These are phyloP conservation scores for Nettapus auritus DNA, from an alignment of 2,113 vertebrate genomes.

Conservation along the genomic window DNA sequence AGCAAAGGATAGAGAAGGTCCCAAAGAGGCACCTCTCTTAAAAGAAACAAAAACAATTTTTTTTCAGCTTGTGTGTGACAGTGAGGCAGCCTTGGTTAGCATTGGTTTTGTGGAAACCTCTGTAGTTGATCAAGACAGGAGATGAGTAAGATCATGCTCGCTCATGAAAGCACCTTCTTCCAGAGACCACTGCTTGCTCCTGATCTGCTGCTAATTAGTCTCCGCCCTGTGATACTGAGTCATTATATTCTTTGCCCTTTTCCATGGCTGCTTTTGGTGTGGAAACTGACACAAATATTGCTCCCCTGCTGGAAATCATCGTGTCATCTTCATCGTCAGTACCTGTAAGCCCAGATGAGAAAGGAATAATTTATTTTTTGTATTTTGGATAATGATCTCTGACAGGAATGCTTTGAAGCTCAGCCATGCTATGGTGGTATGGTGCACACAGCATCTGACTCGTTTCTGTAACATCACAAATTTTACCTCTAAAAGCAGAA, in stretches of 20 bases:
- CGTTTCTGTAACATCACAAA: background rate
- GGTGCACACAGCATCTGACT: background rate
- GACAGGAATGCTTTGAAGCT: background rate
- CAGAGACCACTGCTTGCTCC: slow-evolving; percentile 41
- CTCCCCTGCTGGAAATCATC: slow-evolving; percentile 37
- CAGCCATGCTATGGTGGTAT: background rate
- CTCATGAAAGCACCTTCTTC: slow-evolving; percentile 54
- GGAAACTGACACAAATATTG: slow-evolving; percentile 48
- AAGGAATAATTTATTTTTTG: background rate
- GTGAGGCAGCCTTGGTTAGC: background rate
- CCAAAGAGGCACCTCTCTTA: background rate
- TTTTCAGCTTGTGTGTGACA: background rate
- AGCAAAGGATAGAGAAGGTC: background rate
- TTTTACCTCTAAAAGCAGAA: background rate
- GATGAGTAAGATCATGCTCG: slow-evolving; percentile 22
- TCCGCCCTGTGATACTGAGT: slow-evolving; percentile 47
- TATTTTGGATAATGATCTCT: background rate
- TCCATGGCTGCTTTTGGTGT: slow-evolving; percentile 44
- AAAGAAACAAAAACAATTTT: background rate
- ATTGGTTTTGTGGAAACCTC: slow-evolving; percentile 47
- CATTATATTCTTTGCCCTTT: slow-evolving; percentile 59
- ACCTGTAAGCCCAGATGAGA: background rate
- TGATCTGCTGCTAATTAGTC: slow-evolving; percentile 56
- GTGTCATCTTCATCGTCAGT: background rate
- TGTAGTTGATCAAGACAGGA: slow-evolving; percentile 23